Evolutionary conservation across 1,140 invertebrate species (phyloP).

Genomic region (Drosophila biarmipes): DNA sequence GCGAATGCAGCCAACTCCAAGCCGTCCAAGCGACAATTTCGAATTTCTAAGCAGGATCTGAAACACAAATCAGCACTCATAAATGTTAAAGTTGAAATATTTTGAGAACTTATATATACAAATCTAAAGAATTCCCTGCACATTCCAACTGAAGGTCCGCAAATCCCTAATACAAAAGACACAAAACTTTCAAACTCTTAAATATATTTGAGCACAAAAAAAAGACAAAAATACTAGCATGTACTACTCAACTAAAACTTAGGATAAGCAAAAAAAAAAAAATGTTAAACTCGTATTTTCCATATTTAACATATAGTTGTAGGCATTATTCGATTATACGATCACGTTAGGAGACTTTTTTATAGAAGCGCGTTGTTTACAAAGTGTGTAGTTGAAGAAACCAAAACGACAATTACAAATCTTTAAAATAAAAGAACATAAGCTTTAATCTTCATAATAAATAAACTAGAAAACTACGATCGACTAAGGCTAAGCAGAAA

Average conservation of each 20-base stretch:
- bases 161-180: slow-evolving; percentile 40
- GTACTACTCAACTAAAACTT: slow-evolving; percentile 67
- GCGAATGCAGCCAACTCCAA: slow-evolving; percentile 67
- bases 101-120: slow-evolving; percentile 58
- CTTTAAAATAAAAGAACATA: slow-evolving; percentile 58
- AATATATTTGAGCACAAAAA: slow-evolving; percentile 70
- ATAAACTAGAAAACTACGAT: slow-evolving; percentile 59
- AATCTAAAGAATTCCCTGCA: slow-evolving; percentile 43
- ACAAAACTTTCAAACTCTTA: slow-evolving; percentile 59
- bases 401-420: slow-evolving; percentile 66
- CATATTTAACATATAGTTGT: slow-evolving; percentile 76
- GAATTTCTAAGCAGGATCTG: slow-evolving; percentile 73
- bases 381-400: slow-evolving; percentile 62
- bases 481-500: slow-evolving; percentile 25
- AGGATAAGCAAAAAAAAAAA: slow-evolving; percentile 48
- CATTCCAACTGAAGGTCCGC: slow-evolving; percentile 60
- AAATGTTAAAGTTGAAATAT: slow-evolving; percentile 64
- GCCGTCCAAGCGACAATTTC: slow-evolving; percentile 75
- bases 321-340: slow-evolving; percentile 79
- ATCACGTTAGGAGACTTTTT: slow-evolving; percentile 64
- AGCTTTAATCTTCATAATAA: slow-evolving; percentile 78
- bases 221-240: slow-evolving; percentile 63
- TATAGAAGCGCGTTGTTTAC: slow-evolving; percentile 74
- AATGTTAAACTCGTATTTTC: slow-evolving; percentile 68
- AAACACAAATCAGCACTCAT: slow-evolving; percentile 38